Base-by-base conservation (phyloP, 30 jellyfish, hydroid and myxozoan species). In the Cassiopea andromeda region DNA sequence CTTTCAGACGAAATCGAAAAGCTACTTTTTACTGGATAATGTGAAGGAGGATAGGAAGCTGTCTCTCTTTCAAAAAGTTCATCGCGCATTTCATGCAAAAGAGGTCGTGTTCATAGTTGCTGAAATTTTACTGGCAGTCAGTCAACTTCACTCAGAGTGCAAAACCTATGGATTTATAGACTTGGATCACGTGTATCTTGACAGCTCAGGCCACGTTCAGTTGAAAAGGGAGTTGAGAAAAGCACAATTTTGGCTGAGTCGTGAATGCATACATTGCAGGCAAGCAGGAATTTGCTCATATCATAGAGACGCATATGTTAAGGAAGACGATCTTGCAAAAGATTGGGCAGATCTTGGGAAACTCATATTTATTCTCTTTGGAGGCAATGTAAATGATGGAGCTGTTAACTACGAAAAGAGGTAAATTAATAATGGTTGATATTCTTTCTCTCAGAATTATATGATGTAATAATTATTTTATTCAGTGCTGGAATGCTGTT, bases 191-290 rank as follows among this genome's bases (percentile, higher is more conserved):
- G 76, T 93, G 2, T 69, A 48, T 17, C 77, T 92, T 48, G 98
- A 92, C 72, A 47, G 50, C 66, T 57, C 88, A 38, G 96, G 98
- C 1, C 98, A 92, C 75, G 96, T 92, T 66, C 77, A 47, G 54
- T 73, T 92, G 73, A 58, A 66, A 43, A 48, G 98, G 70, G 90
- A 87, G 2, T 45, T 87, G 67, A 60, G 46, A 18, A 83, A 67
- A 16, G 80, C 57, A 58, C 72, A 49, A 68, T 69, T 77, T 1
- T 92, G 97, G 94, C 83, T 78, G 75, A 77, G 59, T 18, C 66
- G 54, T 58, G 94, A 85, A 75, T 85, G 90, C 73, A 14, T 73
- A 69, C 75, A 78, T n/a, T 92, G 98, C 75, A 46, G 82, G 46
- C 92, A 60, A 19, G 58, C 17, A 57, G 84, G 86, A 1, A 0